These are phyloP conservation scores for Hormiphora californensis DNA, from an alignment of 37 sponge, comb jelly and placozoan genomes.

Conservation along the genomic window DNA sequence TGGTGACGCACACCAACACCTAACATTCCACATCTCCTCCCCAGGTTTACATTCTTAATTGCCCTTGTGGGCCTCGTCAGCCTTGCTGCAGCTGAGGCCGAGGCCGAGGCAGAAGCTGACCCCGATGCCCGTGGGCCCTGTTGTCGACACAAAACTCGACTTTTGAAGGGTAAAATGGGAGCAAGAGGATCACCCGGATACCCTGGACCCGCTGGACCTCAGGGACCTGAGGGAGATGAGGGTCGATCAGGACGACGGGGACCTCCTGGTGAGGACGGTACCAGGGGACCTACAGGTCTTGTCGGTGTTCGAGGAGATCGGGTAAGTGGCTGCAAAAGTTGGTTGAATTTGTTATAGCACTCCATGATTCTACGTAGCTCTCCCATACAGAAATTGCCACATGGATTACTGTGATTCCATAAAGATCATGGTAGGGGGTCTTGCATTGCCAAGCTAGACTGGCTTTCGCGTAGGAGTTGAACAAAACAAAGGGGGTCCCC, in stretches of 20 bases:
- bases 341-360: too few species aligned
- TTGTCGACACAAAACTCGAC: background rate
- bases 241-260: too few species aligned
- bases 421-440: background rate
- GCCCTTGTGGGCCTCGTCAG: background rate
- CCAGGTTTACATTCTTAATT: too few species aligned
- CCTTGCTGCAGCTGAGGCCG: background rate
- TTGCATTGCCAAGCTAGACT: background rate
- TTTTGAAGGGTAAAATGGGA: slow-evolving; percentile 35
- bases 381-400: too few species aligned
- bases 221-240: slow-evolving; percentile 17
- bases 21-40: too few species aligned
- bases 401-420: too few species aligned
- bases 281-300: background rate
- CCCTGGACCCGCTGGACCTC: background rate
- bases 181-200: slow-evolving; percentile 12
- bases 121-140: background rate
- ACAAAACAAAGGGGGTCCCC: too few species aligned
- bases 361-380: too few species aligned
- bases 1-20: too few species aligned
- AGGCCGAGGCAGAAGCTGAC: slow-evolving; percentile 34
- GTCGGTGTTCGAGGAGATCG: background rate
- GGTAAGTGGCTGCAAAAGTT: too few species aligned
- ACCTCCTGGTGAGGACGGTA: background rate
- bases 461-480: too few species aligned